Evolutionary conservation across 2,888 invertebrate species (phyloP), one percentile per base, ranked within the genome.

Genomic region (Eristalinus aeneus): DNA sequence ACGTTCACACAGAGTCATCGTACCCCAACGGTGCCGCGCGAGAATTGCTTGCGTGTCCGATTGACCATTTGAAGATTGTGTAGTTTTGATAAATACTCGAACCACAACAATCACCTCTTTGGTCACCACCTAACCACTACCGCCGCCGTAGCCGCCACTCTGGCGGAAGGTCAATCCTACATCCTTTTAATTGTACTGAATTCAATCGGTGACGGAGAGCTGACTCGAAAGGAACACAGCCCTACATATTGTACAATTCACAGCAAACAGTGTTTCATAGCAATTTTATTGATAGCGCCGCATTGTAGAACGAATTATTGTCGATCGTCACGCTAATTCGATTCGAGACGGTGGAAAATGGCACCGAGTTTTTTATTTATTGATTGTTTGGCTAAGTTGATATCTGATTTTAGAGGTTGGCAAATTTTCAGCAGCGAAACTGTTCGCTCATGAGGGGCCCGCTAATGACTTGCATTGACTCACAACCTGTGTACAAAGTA

Each of bases 11-110:
- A 34, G 61, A 46, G 53, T 34, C 53, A 58, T 31, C 31, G 23
- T 31, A 54, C 53, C 56, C 31, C 65, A 64, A 63, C 39, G 11
- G 54, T 23, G n/a, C 23, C 4, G 46, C 4, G 46, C 9, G n/a
- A 22, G 34, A 10, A 58, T 23, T 54, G 69, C 69, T 86, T 81
- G 86, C 86, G 86, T 86, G 86, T 81, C 69, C 81, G 73, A 86
- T 73, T 86, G 86, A 73, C 81, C 84, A 79, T 80, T 83, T 84
- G 71, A 67, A 84, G 81, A 86, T 86, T 81, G 81, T 81, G 64
- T 69, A 77, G 61, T 61, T 77, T 86, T 64, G 86, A 86, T 81
- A 86, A 71, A 58, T 65, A 46, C 60, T 39, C 10, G 58, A 67
- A 71, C 65, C 65, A 32, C 32, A 27, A 12, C 69, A 46, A 34